Evolutionary conservation across 2,888 invertebrate genomes (phyloP), one percentile per base, ranked within the genome.

Genomic region (Leptinotarsa haldemani): DNA sequence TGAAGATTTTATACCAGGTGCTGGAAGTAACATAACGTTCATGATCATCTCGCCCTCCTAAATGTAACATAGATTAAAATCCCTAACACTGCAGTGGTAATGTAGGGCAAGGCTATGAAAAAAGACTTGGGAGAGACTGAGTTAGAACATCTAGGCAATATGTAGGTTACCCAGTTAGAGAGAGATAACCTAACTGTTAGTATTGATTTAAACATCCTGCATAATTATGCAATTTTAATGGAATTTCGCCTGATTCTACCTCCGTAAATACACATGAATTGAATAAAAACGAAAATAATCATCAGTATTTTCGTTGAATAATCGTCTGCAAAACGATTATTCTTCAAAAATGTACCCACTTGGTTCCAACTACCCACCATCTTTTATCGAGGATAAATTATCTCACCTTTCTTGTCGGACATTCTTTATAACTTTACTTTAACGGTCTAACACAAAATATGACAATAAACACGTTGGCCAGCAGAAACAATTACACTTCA

Each of bases 171-270:
- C 82, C 83, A 82, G 78, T 82, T 70, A 84, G 86, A 87, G 80
- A 86, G 84, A 86, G 86, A 86, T 82, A 83, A 84, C 84, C 83
- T 83, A 83, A 84, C 81, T 84, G 83, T 83, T 82, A 83, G 85
- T 87, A 87, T 87, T 86, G 87, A 87, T 87, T 86, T 81, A 82
- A 84, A 86, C 85, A 85, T 86, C 87, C 86, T 87, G 86, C 86
- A 85, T 82, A 81, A 83, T 85, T 85, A 86, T 84, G 84, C 84
- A 84, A 84, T 84, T 84, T 82, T 80, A 73, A 78, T 77, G 70
- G 67, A 65, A 69, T 65, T 78, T 76, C 74, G 73, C 76, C 77
- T 75, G 75, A 71, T 79, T 77, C 79, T 77, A 74, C 77, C 77
- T 73, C 69, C 75, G 74, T 75, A 70, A 61, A 68, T 65, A 56